Evolutionary conservation across 2,113 vertebrate genomes (phyloP), one percentile per base, ranked within the genome.

Genomic region (Tenrec ecaudatus): DNA sequence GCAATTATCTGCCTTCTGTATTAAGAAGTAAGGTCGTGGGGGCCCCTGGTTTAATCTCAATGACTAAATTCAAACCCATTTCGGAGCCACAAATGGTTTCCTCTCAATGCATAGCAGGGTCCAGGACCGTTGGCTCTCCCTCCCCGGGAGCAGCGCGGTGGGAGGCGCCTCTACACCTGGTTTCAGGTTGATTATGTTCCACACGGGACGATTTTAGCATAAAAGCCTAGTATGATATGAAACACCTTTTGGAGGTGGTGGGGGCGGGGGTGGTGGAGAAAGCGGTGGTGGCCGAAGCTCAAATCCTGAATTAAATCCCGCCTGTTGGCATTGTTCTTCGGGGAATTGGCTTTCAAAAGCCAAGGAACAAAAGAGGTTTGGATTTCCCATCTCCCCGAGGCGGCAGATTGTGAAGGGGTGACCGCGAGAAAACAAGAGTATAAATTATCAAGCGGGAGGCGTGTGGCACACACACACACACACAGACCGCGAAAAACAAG

Each of bases 331-430:
- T 73, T 71, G 43, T 86, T 94, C 80, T 92, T 91, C 88, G 36
- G 76, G 71, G 95, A 95, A 47, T 20, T 92, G 93, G 80, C n/a
- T 96, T 95, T 93, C 90, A 77, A 88, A 89, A 31, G 86, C n/a
- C 20, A 58, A 84, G 93, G 95, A 97, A 90, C 95, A 94, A 97
- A 96, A 94, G 89, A 76, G 80, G 58, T 93, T 93, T 90, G 88
- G 43, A 86, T 95, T 96, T 86, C 88, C 82, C 66, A 0, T 75
- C 38, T 94, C 87, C 68, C 83, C 0, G 40, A 90, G 82, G 86
- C 36, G 0, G 87, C 64, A 62, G 93, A 81, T 88, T 82, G 86
- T 73, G 89, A 77, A 60, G 89, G 68, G 47, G 92, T 62, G 60
- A 88, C 69, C 0, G 14, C 33, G 40, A 76, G 75, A 89, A 94